Evolutionary conservation across 2,797 vertebrate species (phyloP).

Genomic region (Myotis myotis): DNA sequence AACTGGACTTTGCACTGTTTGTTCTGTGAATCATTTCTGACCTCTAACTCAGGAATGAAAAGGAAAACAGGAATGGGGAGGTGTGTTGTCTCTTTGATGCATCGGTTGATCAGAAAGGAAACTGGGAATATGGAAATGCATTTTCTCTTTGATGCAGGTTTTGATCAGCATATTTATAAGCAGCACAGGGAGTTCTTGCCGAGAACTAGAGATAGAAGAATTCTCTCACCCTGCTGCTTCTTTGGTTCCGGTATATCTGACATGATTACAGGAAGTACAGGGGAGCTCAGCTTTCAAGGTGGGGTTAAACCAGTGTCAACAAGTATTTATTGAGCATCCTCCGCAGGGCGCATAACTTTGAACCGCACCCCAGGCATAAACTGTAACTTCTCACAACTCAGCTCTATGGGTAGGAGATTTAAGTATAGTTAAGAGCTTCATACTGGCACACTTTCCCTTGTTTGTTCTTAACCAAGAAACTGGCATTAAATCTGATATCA

Average conservation of each 20-base stretch:
- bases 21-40: slow-evolving; percentile 14
- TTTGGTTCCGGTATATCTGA: slow-evolving; percentile 36
- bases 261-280: slow-evolving; percentile 57
- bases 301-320: slow-evolving; percentile 48
- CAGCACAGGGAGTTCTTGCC: slow-evolving; percentile 42
- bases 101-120: slow-evolving; percentile 68
- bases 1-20: neutral
- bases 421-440: slow-evolving; percentile 52
- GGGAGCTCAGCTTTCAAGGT: neutral
- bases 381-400: slow-evolving; percentile 10
- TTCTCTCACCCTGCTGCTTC: neutral
- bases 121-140: slow-evolving; percentile 70
- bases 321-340: slow-evolving; percentile 42
- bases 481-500: slow-evolving; percentile 23
- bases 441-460: neutral
- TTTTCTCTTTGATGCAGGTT: slow-evolving; percentile 74
- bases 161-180: slow-evolving; percentile 78
- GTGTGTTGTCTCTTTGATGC: slow-evolving; percentile 71
- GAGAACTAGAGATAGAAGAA: slow-evolving; percentile 46
- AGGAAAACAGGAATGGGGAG: slow-evolving; percentile 47
- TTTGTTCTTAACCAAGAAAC: slow-evolving; percentile 58
- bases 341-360: slow-evolving; percentile 2
- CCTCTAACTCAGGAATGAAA: slow-evolving; percentile 56
- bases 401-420: slow-evolving; percentile 8
- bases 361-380: slow-evolving; percentile 1